A percentile compares a stretch with the other conserved stretches of the same genome.
phyloP scores from a whole-genome alignment of 2,888 invertebrate genomes.

The Trichopoda pennipes region DNA sequence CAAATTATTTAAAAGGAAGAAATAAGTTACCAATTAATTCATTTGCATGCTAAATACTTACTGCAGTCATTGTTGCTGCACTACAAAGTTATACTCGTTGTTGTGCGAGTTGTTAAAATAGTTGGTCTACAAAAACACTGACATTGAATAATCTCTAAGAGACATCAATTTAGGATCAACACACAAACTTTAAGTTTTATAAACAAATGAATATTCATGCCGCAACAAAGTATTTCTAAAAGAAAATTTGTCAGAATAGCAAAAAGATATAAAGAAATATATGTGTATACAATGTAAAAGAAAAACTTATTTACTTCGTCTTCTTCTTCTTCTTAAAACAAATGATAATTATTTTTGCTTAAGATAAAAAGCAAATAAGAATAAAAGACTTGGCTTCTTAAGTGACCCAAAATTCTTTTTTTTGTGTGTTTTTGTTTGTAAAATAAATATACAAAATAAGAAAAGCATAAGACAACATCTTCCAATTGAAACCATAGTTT shows the following conservation, averaged over 20 bases:
- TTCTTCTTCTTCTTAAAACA: conserved; percentile 24
- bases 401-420: conserved; percentile 46
- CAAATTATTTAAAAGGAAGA: conserved; percentile 24
- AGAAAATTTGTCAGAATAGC: conserved; percentile 21
- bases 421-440: not conserved
- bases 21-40: conserved; percentile 72
- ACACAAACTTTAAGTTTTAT: not conserved
- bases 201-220: conserved; percentile 63
- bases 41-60: conserved; percentile 73
- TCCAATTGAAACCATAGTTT: conserved; percentile 27
- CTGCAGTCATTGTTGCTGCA: conserved; percentile 9
- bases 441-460: not conserved
- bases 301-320: conserved; percentile 34
- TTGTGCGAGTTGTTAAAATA: conserved; percentile 26
- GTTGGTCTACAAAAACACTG: conserved; percentile 58
- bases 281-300: not conserved
- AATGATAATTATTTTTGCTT: conserved; percentile 56
- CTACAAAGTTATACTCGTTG: not conserved
- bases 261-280: conserved; percentile 6
- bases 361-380: conserved; percentile 33
- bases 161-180: conserved; percentile 59
- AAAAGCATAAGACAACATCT: not conserved
- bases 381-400: conserved; percentile 25
- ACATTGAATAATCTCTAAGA: conserved; percentile 67
- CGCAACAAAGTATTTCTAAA: conserved; percentile 42